These are phyloP conservation scores for Balearica regulorum DNA, from an alignment of 2,797 vertebrate species.

Conservation along the genomic window DNA sequence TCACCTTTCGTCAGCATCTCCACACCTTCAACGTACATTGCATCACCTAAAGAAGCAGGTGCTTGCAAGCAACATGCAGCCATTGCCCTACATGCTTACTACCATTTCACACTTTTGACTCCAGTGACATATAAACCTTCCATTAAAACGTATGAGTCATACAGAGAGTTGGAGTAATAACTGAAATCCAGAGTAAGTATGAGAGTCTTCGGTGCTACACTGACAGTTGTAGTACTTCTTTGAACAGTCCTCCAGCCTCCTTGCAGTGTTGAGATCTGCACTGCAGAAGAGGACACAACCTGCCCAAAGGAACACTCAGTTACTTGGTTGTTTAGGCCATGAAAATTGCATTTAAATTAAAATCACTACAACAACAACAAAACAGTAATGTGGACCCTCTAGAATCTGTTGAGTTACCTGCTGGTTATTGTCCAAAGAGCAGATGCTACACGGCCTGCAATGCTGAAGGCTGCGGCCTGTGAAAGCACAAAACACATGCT, in stretches of 20 bases:
- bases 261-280: not conserved
- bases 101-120: not conserved
- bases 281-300: not conserved
- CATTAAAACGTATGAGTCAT: not conserved
- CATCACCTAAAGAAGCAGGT: not conserved
- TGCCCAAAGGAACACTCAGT: not conserved
- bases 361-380: not conserved
- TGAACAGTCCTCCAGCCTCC: not conserved
- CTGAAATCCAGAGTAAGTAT: not conserved
- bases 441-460: not conserved
- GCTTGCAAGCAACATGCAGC: not conserved
- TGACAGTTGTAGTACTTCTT: not conserved
- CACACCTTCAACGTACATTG: not conserved
- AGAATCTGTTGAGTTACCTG: not conserved
- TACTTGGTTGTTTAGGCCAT: not conserved
- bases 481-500: not conserved
- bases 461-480: not conserved
- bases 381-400: accelerated
- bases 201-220: not conserved
- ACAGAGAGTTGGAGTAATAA: not conserved
- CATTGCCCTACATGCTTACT: not conserved
- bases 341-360: not conserved
- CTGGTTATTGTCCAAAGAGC: not conserved
- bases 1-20: not conserved
- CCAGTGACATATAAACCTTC: not conserved